Percentiles rank a stretch among this genome's conserved stretches.
These are phyloP conservation scores for Aphrocallistes beatrix DNA, from an alignment of 37 sponge, comb jelly and placozoan genomes.

Conservation along the genomic window DNA sequence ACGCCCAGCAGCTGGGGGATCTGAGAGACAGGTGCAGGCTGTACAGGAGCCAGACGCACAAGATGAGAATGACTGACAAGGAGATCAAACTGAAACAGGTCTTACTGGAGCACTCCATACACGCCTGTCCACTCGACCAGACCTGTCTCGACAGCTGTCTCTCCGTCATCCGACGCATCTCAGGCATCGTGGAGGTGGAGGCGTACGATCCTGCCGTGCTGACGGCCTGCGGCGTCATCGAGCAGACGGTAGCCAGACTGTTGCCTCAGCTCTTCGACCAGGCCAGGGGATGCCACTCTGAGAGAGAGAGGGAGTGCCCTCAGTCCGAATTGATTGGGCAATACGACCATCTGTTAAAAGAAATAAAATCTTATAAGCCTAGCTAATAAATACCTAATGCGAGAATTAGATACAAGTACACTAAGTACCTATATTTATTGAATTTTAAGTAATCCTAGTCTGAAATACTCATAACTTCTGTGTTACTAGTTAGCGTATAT, in stretches of 20 bases:
- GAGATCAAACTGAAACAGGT: background rate
- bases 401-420: no score
- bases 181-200: background rate
- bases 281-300: background rate
- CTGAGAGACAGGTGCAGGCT: background rate
- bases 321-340: background rate
- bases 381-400: no score
- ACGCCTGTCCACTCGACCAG: background rate
- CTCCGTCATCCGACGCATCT: background rate
- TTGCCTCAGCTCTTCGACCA: background rate
- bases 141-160: background rate
- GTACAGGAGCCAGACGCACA: background rate
- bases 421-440: no score
- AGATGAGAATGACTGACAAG: background rate
- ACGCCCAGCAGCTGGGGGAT: background rate
- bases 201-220: background rate
- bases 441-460: no score
- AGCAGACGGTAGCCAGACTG: background rate
- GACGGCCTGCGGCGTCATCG: background rate
- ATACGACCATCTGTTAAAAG: background rate
- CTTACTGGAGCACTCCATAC: background rate
- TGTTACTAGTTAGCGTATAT: no score
- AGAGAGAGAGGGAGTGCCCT: background rate
- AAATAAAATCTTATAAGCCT: background rate
- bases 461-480: no score